Percentiles rank a stretch among this genome's conserved stretches.
Evolutionary conservation across 1,140 invertebrate genomes (phyloP).

Genomic region (Rhopalosiphum maidis): DNA sequence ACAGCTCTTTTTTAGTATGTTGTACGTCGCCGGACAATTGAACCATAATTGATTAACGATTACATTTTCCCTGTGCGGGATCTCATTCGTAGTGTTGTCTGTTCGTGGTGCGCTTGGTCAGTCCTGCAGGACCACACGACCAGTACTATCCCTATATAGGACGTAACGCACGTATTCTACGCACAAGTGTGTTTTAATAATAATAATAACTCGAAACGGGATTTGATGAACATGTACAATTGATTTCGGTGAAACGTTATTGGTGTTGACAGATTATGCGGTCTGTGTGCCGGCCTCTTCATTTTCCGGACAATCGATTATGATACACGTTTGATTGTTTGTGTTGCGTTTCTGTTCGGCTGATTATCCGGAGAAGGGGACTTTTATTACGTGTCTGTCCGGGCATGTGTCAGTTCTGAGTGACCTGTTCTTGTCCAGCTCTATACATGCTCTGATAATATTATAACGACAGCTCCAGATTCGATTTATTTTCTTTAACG

Average conservation of each 20-base stretch:
- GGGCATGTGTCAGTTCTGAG: not conserved
- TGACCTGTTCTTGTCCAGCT: not conserved
- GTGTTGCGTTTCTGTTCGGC: not conserved
- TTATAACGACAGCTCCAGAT: not conserved
- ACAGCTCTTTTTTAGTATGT: not conserved
- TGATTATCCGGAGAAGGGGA: not conserved
- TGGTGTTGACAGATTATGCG: not conserved
- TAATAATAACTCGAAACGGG: not conserved
- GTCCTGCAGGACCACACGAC: not conserved
- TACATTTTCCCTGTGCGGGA: not conserved
- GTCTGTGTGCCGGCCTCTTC: not conserved
- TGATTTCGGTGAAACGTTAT: not conserved
- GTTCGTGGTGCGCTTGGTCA: not conserved
- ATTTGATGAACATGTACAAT: not conserved
- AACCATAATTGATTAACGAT: not conserved
- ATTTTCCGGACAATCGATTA: conserved; percentile 24
- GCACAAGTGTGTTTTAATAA: not conserved
- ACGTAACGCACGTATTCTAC: not conserved
- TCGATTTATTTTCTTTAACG: not conserved
- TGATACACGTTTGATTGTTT: not conserved
- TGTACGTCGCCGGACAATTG: not conserved
- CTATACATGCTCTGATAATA: not conserved
- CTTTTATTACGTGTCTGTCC: not conserved
- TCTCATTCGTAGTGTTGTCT: not conserved
- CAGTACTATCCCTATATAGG: not conserved